Base-by-base conservation (phyloP, 2,888 invertebrate genomes). In the Operophtera brumata region DNA sequence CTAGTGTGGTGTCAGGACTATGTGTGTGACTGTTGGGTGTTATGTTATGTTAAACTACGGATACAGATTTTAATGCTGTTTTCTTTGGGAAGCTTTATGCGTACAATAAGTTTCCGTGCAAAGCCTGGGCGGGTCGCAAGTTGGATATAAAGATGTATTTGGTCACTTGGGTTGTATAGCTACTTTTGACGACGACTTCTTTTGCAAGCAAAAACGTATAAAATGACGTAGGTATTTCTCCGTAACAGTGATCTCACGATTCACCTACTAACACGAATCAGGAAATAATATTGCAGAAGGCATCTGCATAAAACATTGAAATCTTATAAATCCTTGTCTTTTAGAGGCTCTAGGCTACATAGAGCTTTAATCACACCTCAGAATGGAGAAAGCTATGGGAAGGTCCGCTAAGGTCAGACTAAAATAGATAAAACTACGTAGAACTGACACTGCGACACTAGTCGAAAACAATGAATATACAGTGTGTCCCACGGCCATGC, bases 221-320 rank as follows among this genome's bases (percentile, higher is more conserved):
- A 43, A 43, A 43, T 26, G 6, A 30, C 34, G 47, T 47, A 45
- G 44, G 39, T 52, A 12, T 44, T 45, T 35, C 12, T 39, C 39
- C 4, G 13, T 32, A 47, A 47, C 36, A 34, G 40, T 44, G 30
- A 53, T 36, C 46, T 56, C 47, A 47, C 47, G 36, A 44, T 36
- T 48, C 44, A 47, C 55, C 50, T 44, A 47, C 47, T 56, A 28
- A 44, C 47, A 56, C 44, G 25, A 56, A 51, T 35, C 42, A 40
- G 40, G 25, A 51, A 36, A 47, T 47, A 41, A 35, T 37, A n/a
- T 42, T 35, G 25, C 35, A 32, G 10, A 35, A 6, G n/a, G 42
- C 30, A 26, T 30, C 40, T 41, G 41, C 52, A 41, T 44, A 45
- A 45, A 51, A 30, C 14, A 43, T 40, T 32, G 1, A 30, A 50